Conservation (phyloP, 2,113 vertebrate genomes). For the Trachemys scripta region DNA sequence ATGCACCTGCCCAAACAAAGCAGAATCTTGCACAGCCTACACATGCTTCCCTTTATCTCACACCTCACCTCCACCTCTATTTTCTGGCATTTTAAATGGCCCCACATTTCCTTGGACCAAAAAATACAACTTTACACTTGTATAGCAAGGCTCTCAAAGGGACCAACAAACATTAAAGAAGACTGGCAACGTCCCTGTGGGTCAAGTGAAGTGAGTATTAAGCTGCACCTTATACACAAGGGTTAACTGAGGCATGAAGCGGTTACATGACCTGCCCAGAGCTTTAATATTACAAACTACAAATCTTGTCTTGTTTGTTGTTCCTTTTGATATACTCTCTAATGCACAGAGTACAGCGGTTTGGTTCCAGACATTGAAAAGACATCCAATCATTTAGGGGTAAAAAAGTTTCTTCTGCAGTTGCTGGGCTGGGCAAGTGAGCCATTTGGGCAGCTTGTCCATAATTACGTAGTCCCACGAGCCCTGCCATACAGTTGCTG, state of each 20-base stretch:
- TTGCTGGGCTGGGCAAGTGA: not conserved
- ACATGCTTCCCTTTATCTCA: not conserved
- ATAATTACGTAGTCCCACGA: not conserved
- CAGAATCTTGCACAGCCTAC: not conserved
- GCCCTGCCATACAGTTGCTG: not conserved
- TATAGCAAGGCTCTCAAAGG: not conserved
- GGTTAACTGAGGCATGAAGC: not conserved
- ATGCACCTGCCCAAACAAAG: not conserved
- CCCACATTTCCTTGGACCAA: not conserved
- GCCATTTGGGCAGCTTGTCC: not conserved
- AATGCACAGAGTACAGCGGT: not conserved
- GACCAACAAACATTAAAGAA: not conserved
- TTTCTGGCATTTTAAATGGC: not conserved
- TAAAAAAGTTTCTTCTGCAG: not conserved
- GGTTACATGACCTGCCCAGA: not conserved
- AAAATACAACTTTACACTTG: not conserved
- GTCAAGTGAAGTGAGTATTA: not conserved
- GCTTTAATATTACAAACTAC: not conserved
- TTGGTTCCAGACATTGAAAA: not conserved
- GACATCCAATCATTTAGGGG: not conserved
- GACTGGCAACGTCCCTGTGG: not conserved
- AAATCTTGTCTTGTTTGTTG: not conserved
- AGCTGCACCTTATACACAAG: not conserved
- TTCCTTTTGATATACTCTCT: not conserved
- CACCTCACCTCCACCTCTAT: not conserved